Percentiles rank a stretch among this genome's conserved stretches.
Conservation (phyloP, 2,888 invertebrate genomes). For the Diplazon laetatorius region DNA sequence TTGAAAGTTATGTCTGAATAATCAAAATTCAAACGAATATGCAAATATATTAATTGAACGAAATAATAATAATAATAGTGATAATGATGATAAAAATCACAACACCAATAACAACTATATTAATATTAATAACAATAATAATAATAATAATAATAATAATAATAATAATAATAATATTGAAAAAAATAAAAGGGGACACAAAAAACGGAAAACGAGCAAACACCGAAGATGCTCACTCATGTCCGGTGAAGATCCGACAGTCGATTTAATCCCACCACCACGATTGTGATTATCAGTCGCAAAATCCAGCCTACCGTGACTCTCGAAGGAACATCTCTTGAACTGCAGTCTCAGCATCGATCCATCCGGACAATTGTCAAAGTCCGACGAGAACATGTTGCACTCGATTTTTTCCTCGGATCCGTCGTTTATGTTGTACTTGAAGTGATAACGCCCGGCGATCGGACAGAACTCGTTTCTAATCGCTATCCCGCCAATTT, state of each 20-base stretch:
- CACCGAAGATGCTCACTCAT: slow-evolving; percentile 65
- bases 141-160: neutral
- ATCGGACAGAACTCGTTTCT: slow-evolving; percentile 86
- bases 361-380: slow-evolving; percentile 86
- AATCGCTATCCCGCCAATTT: slow-evolving; percentile 83
- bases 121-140: neutral
- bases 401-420: slow-evolving; percentile 84
- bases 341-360: slow-evolving; percentile 85
- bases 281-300: slow-evolving; percentile 53
- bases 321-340: slow-evolving; percentile 84
- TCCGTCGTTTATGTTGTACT: slow-evolving; percentile 84
- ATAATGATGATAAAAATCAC: neutral
- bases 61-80: neutral
- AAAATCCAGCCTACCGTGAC: slow-evolving; percentile 82
- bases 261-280: slow-evolving; percentile 52
- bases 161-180: neutral
- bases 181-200: neutral
- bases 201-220: slow-evolving; percentile 61
- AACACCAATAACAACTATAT: no score
- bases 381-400: slow-evolving; percentile 84
- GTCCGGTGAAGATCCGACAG: slow-evolving; percentile 56
- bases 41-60: no score
- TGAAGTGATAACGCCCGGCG: slow-evolving; percentile 85
- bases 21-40: neutral
- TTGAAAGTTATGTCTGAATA: slow-evolving; percentile 84